A percentile compares a stretch with the other conserved stretches of the same genome.
Conservation (phyloP, 2,888 invertebrate genomes). For the Folsomia manolachei region DNA sequence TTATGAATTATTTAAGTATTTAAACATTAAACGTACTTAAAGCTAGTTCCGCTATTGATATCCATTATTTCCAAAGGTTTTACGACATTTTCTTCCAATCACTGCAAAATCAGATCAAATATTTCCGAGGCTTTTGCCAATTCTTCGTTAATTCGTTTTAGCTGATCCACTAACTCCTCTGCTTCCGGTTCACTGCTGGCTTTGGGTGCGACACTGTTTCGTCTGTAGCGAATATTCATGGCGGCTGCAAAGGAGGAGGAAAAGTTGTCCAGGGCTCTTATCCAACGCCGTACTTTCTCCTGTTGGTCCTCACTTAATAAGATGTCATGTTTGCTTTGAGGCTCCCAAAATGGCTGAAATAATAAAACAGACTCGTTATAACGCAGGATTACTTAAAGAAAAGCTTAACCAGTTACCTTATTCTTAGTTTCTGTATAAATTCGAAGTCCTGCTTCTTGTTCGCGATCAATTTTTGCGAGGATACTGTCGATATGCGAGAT, state of each 20-base stretch:
- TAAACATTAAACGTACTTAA: too few species aligned
- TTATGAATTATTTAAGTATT: too few species aligned
- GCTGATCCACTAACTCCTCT: background rate
- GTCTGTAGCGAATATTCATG: background rate
- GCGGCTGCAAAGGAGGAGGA: background rate
- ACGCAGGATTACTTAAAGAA: background rate
- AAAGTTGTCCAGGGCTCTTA: background rate
- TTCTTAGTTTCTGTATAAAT: background rate
- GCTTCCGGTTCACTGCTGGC: background rate
- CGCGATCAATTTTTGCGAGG: background rate
- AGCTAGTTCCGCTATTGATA: too few species aligned
- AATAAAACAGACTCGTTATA: background rate
- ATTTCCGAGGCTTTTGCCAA: background rate
- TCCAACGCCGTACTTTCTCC: background rate
- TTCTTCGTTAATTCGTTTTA: background rate
- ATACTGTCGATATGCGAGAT: background rate
- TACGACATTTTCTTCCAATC: background rate
- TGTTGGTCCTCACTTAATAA: background rate
- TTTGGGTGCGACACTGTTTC: constrained; percentile 4
- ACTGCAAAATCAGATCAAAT: too few species aligned
- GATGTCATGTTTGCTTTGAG: background rate
- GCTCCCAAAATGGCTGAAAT: background rate
- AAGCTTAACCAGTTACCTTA: background rate
- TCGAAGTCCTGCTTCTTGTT: background rate
- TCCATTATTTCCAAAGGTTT: too few species aligned